These are phyloP conservation scores for Helostoma temminkii DNA, from an alignment of 2,797 vertebrate species.

Conservation along the genomic window DNA sequence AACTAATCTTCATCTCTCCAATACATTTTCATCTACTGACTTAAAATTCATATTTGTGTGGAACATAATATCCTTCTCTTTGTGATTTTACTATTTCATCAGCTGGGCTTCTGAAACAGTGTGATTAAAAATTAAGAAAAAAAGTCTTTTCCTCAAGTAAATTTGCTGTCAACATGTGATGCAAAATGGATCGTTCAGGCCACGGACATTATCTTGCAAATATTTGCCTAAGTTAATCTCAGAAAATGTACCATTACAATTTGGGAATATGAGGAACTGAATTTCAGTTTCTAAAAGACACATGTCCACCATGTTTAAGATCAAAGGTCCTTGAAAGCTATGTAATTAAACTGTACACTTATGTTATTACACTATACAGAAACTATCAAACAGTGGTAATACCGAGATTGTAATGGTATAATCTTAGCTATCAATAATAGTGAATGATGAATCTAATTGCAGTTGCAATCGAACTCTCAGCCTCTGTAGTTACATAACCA, in stretches of 20 bases:
- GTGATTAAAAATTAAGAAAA: constrained; percentile 28
- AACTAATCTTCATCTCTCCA: constrained; percentile 50
- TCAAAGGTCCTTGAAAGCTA: too few species aligned
- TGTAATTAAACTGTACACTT: background rate
- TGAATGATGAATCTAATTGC: too few species aligned
- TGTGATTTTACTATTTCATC: constrained; percentile 53
- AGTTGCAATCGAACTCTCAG: too few species aligned
- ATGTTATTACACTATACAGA: background rate
- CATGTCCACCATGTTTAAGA: constrained; percentile 7
- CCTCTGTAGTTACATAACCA: too few species aligned
- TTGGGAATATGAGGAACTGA: background rate
- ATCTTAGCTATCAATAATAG: too few species aligned
- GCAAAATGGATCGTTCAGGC: constrained; percentile 40
- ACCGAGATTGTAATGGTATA: background rate
- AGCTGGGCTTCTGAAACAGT: constrained; percentile 10
- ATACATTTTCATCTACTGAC: constrained; percentile 28
- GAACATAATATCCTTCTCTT: constrained; percentile 33
- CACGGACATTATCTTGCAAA: constrained; percentile 30
- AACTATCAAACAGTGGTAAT: constrained; percentile 2
- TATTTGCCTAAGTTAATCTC: constrained; percentile 18
- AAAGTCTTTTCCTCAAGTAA: constrained; percentile 21
- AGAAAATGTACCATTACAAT: constrained; percentile 6
- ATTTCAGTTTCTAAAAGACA: background rate
- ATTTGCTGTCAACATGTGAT: constrained; percentile 46
- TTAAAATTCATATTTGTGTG: constrained; percentile 44